These are phyloP conservation scores for Tragelaphus strepsiceros DNA, from an alignment of 2,113 vertebrate genomes.

Conservation along the genomic window DNA sequence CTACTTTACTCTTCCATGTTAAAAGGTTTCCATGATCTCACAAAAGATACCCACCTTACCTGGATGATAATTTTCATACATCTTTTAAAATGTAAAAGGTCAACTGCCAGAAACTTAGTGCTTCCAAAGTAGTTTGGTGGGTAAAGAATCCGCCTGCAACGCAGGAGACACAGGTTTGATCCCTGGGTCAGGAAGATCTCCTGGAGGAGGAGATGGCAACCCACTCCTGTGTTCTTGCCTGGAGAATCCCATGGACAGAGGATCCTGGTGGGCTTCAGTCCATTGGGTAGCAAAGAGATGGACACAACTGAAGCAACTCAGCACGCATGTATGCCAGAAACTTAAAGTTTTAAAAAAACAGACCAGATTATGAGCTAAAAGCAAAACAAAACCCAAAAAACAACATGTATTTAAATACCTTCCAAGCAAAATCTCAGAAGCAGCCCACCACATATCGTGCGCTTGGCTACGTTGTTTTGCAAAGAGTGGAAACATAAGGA, in stretches of 20 bases:
- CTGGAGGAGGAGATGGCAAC: not conserved
- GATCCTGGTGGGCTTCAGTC: not conserved
- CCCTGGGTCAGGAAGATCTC: not conserved
- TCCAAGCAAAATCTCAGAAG: constrained; percentile 2
- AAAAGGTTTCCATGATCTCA: not conserved
- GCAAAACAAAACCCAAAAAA: not conserved
- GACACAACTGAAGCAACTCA: not conserved
- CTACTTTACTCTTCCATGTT: not conserved
- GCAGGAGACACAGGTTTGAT: not conserved
- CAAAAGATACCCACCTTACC: not conserved
- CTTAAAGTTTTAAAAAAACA: not conserved
- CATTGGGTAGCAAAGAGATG: not conserved
- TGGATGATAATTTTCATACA: not conserved
- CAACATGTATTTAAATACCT: constrained; percentile 20
- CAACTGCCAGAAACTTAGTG: not conserved
- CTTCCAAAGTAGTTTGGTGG: not conserved
- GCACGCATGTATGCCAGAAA: not conserved
- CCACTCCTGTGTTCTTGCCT: not conserved
- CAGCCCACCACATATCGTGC: not conserved
- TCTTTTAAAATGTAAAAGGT: not conserved
- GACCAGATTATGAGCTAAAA: not conserved
- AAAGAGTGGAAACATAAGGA: constrained; percentile 48
- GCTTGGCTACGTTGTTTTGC: not conserved
- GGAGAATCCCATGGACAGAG: not conserved
- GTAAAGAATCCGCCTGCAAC: not conserved